phyloP scores from a whole-genome alignment of 2,888 invertebrate species.

The Drosophila infuscata region DNA sequence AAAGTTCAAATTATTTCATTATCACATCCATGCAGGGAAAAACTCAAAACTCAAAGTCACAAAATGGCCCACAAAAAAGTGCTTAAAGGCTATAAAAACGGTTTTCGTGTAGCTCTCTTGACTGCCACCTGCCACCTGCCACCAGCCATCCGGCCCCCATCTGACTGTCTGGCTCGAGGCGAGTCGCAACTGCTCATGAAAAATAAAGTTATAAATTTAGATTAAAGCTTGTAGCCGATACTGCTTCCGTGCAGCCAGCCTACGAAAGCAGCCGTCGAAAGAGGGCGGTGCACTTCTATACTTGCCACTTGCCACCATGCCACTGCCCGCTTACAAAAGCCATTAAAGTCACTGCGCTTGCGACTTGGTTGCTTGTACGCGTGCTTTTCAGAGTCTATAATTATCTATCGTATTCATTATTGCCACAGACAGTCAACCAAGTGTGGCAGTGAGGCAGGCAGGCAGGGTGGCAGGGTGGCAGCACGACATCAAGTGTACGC shows the following conservation, averaged over 20 bases:
- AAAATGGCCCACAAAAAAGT: conserved; percentile 38
- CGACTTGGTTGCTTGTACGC: conserved; percentile 10
- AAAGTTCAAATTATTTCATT: conserved; percentile 81
- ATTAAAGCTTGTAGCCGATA: conserved; percentile 70
- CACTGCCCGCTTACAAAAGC: conserved; percentile 51
- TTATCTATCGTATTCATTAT: conserved; percentile 79
- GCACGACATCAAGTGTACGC: conserved; percentile 48
- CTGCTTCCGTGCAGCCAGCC: conserved; percentile 28
- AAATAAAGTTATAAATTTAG: conserved; percentile 80
- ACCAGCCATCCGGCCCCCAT: not conserved
- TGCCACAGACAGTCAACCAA: conserved; percentile 36
- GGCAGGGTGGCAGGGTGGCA: conserved; percentile 1
- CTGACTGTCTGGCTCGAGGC: conserved; percentile 3
- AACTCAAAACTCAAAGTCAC: conserved; percentile 37
- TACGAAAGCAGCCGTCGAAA: conserved; percentile 12
- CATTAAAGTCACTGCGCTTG: conserved; percentile 74
- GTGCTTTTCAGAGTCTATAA: conserved; percentile 53
- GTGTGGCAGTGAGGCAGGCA: not conserved
- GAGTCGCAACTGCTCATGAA: conserved; percentile 51
- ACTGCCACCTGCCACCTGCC: not conserved
- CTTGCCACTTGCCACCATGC: not conserved
- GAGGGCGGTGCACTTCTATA: conserved; percentile 12
- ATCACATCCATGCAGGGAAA: conserved; percentile 72
- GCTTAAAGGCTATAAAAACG: conserved; percentile 55
- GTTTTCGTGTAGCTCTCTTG: conserved; percentile 8